Base-by-base conservation (phyloP, 2,888 invertebrate species). In the Prenolepis imparis region DNA sequence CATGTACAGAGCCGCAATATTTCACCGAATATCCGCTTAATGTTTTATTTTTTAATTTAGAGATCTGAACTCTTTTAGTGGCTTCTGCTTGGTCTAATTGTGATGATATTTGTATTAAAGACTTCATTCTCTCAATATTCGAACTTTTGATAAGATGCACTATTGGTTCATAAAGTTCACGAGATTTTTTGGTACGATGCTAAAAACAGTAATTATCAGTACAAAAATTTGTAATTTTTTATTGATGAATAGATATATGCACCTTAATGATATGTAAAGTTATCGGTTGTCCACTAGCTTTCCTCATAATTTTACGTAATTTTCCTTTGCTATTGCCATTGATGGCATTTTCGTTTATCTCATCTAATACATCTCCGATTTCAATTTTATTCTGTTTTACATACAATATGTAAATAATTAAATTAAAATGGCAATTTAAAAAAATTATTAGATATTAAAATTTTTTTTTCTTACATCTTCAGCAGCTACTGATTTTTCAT, bases 351-450 rank as follows among this genome's bases (percentile, higher is more conserved):
- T 95, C 96, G 92, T 96, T 96, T 89, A 97, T 94, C 89, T 96
- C 96, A 90, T 96, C 96, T 75, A 97, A 92, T 32, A 97, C 94
- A 92, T 97, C 97, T 6, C 97, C 97, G 52, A 96, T 93, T 91
- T 95, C 95, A 59, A 97, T 95, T 91, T 96, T 96, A 81, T 95
- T 95, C 96, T 96, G 64, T 83, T 91, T 64, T 75, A 36, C 18
- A 28, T 9, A 39, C 18, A 15, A 36, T 36, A 21, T 59, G 55
- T 74, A 75, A 88, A 24, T 28, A 68, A 44, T 18, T 8, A 73
- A 32, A 48, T 77, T 61, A 28, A 63, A 78, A 28, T 5, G 3
- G n/a, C n/a, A 83, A 59, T n/a, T 72, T 32, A 41, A 41, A 55
- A 44, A 32, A 36, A 8, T 3, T 67, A 8, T 32, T 68, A 63